Evolutionary conservation across 1,140 invertebrate genomes (phyloP).

Genomic region (Halictus rubicundus): DNA sequence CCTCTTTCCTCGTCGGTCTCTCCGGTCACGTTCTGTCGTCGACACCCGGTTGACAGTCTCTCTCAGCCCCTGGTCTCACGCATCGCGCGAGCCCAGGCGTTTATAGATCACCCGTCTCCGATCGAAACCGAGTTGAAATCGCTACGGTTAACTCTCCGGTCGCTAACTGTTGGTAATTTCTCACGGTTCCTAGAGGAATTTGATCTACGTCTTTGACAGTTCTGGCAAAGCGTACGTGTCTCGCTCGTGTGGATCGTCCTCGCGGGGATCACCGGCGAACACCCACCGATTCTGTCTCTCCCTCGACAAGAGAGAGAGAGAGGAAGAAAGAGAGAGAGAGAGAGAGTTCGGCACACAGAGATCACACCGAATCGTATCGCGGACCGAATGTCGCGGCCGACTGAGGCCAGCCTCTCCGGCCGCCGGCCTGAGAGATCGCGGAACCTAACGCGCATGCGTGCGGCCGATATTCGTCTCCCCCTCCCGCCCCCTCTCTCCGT

Average conservation of each 20-base stretch:
- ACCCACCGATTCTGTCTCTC: neutral
- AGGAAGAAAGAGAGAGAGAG: too few species aligned
- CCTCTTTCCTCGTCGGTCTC: neutral
- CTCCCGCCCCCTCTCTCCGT: conserved; percentile 51
- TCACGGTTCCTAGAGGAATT: too few species aligned
- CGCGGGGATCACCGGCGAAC: neutral
- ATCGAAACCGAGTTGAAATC: too few species aligned
- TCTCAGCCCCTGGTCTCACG: neutral
- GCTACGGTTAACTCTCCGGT: too few species aligned
- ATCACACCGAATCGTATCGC: conserved; percentile 75
- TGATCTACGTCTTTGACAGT: too few species aligned
- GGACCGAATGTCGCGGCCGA: conserved; percentile 79
- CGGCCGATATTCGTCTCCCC: conserved; percentile 59
- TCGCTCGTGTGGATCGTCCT: neutral
- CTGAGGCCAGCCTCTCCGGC: conserved; percentile 71
- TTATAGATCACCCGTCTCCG: too few species aligned
- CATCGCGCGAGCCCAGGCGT: neutral
- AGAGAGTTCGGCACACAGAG: conserved; percentile 23
- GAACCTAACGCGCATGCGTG: conserved; percentile 76
- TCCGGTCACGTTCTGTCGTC: conserved; percentile 7
- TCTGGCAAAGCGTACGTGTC: too few species aligned
- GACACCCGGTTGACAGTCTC: neutral
- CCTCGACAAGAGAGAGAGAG: neutral
- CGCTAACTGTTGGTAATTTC: too few species aligned
- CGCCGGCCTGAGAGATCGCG: conserved; percentile 70